Conservation (phyloP, 2,113 vertebrate species). For the Hylia prasina region DNA sequence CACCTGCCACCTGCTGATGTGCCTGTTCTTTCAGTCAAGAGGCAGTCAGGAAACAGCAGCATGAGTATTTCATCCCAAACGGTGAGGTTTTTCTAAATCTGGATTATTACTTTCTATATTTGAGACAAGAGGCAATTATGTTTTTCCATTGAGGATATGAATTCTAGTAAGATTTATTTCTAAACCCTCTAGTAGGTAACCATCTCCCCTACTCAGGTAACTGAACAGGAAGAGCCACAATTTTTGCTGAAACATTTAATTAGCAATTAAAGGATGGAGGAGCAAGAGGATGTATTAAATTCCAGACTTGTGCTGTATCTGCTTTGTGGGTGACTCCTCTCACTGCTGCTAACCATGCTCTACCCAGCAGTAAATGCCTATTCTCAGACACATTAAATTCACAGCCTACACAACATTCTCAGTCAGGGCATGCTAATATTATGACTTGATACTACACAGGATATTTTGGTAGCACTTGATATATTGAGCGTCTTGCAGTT, state of each 20-base stretch:
- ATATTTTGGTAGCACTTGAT: constrained; percentile 37
- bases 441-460: constrained; percentile 32
- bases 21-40: not conserved
- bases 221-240: not conserved
- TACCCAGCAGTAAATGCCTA: not conserved
- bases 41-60: not conserved
- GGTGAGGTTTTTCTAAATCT: not conserved
- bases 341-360: not conserved
- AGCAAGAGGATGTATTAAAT: not conserved
- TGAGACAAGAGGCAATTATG: not conserved
- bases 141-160: not conserved
- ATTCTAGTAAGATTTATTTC: not conserved
- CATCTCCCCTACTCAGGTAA: not conserved
- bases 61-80: not conserved
- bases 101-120: not conserved
- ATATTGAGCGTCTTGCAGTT: not conserved
- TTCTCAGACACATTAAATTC: not conserved
- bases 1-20: not conserved
- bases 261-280: not conserved
- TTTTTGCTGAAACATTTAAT: not conserved
- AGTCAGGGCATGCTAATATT: constrained; percentile 12
- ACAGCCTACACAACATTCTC: constrained; percentile 12
- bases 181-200: not conserved
- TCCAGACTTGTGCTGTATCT: not conserved
- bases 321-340: not conserved